Conservation (phyloP, 1,140 invertebrate genomes). For the Pseudachorutes palmiensis region DNA sequence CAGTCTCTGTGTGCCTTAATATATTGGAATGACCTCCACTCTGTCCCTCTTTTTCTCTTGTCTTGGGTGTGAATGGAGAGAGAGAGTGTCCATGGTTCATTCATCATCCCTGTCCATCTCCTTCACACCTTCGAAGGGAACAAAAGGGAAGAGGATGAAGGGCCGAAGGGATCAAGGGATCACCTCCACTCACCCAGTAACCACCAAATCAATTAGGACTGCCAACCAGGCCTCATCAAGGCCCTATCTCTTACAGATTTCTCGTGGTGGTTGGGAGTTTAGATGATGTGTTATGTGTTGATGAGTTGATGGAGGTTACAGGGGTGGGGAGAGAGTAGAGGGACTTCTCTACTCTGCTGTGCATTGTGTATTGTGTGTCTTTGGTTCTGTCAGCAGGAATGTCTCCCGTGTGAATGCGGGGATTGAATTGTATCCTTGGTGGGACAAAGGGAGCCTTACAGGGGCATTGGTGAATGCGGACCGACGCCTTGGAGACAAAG, state of each 20-base stretch:
- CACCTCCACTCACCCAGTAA: not conserved
- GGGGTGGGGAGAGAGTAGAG: no score
- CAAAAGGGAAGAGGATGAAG: not conserved
- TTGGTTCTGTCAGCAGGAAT: conserved; percentile 7
- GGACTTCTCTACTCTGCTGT: no score
- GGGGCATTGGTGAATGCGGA: conserved; percentile 25
- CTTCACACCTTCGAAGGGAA: conserved; percentile 1
- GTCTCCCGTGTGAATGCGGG: not conserved
- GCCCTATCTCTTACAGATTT: no score
- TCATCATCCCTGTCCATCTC: conserved; percentile 7
- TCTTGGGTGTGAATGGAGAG: not conserved
- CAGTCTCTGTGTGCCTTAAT: no score
- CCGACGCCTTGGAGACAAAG: conserved; percentile 37
- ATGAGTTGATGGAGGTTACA: no score
- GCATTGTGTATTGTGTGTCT: not conserved
- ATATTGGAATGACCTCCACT: not conserved
- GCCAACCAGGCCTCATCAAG: no score
- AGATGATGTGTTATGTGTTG: no score
- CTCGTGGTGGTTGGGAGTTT: no score
- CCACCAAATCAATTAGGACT: no score
- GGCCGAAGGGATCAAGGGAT: not conserved
- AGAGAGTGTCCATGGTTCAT: not conserved
- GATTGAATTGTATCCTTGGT: not conserved
- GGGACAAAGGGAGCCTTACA: not conserved
- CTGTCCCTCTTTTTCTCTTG: not conserved